These are phyloP conservation scores for Hucho hucho DNA, from an alignment of 2,113 vertebrate species.

Conservation along the genomic window DNA sequence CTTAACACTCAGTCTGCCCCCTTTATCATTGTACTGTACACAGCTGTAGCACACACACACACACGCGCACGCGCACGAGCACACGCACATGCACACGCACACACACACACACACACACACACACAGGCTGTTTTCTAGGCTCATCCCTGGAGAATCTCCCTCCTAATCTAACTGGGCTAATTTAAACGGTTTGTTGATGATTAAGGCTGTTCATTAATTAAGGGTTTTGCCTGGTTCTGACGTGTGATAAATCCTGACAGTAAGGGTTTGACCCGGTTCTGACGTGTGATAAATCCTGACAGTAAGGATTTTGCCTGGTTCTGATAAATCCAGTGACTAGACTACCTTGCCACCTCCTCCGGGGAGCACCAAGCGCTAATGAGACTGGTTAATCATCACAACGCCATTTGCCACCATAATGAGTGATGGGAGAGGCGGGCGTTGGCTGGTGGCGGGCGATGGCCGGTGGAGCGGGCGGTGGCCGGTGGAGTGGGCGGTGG, in stretches of 20 bases:
- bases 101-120: too few relatives aligned
- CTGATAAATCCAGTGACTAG: constrained; percentile 24
- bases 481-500: too few relatives aligned
- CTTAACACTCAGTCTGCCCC: not conserved
- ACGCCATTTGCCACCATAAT: constrained; percentile 14
- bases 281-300: too few relatives aligned
- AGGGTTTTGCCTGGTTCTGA: too few relatives aligned
- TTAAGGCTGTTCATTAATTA: constrained; percentile 19
- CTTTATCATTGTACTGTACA: not conserved
- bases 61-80: too few relatives aligned
- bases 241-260: too few relatives aligned
- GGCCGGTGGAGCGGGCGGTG: too few relatives aligned
- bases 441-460: too few relatives aligned
- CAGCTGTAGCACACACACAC: not conserved
- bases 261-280: too few relatives aligned
- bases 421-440: not conserved
- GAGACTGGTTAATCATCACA: constrained; percentile 37
- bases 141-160: not conserved
- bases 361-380: constrained; percentile 26
- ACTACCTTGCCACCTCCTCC: not conserved
- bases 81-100: too few relatives aligned
- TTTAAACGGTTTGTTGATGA: constrained; percentile 18
- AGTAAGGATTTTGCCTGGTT: too few relatives aligned
- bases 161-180: constrained; percentile 10
- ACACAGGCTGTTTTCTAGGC: not conserved